Base-by-base conservation (phyloP, 2,797 vertebrate genomes). In the Aphelocoma californica region DNA sequence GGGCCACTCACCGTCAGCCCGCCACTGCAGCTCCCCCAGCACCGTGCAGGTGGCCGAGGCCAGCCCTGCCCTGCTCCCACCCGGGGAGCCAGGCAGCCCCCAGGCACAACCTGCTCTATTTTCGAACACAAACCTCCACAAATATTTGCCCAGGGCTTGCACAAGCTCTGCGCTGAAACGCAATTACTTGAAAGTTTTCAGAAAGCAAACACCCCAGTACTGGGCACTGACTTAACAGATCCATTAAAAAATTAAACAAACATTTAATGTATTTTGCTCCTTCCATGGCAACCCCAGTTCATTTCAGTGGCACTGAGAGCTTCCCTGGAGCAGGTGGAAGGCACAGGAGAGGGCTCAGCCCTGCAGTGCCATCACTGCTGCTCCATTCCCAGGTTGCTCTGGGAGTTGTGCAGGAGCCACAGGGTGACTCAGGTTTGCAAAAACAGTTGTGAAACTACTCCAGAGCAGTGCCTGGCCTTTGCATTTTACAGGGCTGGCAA, bases 171-270 rank as follows among this genome's bases (percentile, higher is more conserved):
- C 2, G 0, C 54, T 23, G 25, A 91, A 92, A 96, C 1, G 31
- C 83, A 94, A 88, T 86, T 78, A 74, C 92, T 44, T 56, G 42
- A 4, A 81, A 95, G 90, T 94, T 92, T 94, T 88, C 95, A 72
- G 86, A 88, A 69, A 86, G 90, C 88, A 96, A 95, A 97, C 91
- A 94, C n/a, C 7, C 47, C 90, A 86, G 88, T 36, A 31, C 5
- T 58, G 83, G 74, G 86, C 82, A 61, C 86, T 19, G 91, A 31
- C 90, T 91, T 92, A 92, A 93, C 82, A 90, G 88, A 96, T 7
- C 82, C 86, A 93, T 97, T 95, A 81, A 65, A 81, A 72, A 93
- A 82, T 66, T 69, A 78, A 83, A 89, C 71, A 82, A 91, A 72
- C 86, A 84, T 32, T 65, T 62, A 26, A 51, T 48, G 92, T 45